These are phyloP conservation scores for Caerostris extrusa DNA, from an alignment of 1,140 invertebrate species.

Conservation along the genomic window DNA sequence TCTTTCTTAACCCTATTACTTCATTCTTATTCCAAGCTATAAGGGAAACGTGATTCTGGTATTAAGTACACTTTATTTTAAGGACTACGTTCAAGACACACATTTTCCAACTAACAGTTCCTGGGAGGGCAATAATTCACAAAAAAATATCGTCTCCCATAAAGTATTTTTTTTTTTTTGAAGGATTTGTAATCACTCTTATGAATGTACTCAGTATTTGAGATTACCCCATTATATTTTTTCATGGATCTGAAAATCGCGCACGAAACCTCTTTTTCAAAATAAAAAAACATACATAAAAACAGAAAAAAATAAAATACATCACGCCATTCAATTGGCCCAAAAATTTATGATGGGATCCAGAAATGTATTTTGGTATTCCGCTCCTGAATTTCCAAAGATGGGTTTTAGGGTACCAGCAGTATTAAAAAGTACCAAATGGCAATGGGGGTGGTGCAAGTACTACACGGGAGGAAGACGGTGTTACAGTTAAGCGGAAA, in stretches of 20 bases:
- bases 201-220: background rate
- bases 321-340: background rate
- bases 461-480: background rate
- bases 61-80: background rate
- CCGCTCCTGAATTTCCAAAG: background rate
- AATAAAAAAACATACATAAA: background rate
- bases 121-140: background rate
- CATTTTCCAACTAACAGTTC: background rate
- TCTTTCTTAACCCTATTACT: too few species aligned
- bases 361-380: conserved; percentile 36
- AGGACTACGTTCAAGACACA: background rate
- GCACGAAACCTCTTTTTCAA: background rate
- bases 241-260: too few species aligned
- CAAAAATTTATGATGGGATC: conserved; percentile 38
- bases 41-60: too few species aligned
- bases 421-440: conserved; percentile 21
- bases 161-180: background rate
- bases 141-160: background rate
- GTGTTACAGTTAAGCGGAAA: background rate
- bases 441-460: background rate
- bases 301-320: background rate
- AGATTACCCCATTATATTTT: background rate
- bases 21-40: too few species aligned
- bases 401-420: background rate
- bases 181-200: background rate